Conservation (phyloP, 2,113 vertebrate genomes). For the Pelvicachromis taeniatus region DNA sequence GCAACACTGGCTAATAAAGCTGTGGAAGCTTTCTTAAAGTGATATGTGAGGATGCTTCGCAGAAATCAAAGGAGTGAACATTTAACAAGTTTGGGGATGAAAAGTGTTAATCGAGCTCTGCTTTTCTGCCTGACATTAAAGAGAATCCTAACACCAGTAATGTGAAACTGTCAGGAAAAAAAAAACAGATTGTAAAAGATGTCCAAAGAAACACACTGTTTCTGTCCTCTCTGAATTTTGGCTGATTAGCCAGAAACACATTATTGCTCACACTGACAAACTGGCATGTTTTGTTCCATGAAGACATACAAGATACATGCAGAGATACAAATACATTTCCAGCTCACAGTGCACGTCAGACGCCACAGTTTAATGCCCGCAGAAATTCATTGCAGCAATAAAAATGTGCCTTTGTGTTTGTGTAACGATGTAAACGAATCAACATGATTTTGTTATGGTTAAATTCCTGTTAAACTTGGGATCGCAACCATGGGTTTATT, state of each 20-base stretch:
- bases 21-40: not conserved
- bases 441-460: no score
- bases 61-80: not conserved
- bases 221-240: not conserved
- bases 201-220: not conserved
- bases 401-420: not conserved
- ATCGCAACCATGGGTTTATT: no score
- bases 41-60: not conserved
- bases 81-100: conserved; percentile 1
- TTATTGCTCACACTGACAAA: not conserved
- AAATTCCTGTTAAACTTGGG: no score
- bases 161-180: not conserved
- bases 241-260: not conserved
- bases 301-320: not conserved
- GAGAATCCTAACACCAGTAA: not conserved
- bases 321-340: not conserved
- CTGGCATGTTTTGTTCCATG: not conserved
- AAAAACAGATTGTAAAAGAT: not conserved
- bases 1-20: not conserved
- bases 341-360: not conserved
- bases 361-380: not conserved
- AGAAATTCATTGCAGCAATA: not conserved
- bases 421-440: no score
- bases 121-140: not conserved
- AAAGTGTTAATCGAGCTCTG: conserved; percentile 8